These are phyloP conservation scores for Dinoponera quadriceps DNA, from an alignment of 1,140 invertebrate species.

Conservation along the genomic window DNA sequence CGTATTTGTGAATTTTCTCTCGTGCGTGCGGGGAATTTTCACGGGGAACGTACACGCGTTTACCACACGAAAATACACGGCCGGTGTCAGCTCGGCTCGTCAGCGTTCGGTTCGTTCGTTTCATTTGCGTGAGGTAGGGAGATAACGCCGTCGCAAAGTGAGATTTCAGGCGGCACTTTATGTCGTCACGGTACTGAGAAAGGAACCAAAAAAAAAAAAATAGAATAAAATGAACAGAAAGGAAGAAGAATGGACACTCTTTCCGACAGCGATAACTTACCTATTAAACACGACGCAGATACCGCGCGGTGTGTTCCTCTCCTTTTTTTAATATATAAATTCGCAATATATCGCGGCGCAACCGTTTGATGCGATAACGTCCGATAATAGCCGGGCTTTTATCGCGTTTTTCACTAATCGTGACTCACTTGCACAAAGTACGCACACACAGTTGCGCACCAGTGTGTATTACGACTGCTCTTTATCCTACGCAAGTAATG, in stretches of 20 bases:
- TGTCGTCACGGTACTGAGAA: constrained; percentile 14
- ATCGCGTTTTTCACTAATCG: constrained; percentile 35
- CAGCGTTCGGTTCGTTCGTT: background rate
- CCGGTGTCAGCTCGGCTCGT: constrained; percentile 1
- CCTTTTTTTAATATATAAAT: constrained; percentile 20
- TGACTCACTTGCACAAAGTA: constrained; percentile 52
- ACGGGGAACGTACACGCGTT: background rate
- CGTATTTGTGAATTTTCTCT: background rate
- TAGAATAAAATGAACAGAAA: too few species aligned
- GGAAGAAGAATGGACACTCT: too few species aligned
- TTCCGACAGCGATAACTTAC: constrained; percentile 59
- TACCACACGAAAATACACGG: background rate
- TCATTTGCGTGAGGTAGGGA: constrained; percentile 18
- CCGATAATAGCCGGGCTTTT: constrained; percentile 25
- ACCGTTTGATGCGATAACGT: constrained; percentile 26
- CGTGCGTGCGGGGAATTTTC: background rate
- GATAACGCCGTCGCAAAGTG: constrained; percentile 13
- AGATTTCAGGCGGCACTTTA: background rate
- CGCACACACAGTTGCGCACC: background rate
- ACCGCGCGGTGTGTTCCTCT: background rate
- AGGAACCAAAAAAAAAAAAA: background rate
- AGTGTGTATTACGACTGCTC: constrained; percentile 31
- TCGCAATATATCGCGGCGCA: background rate
- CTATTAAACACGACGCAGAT: constrained; percentile 28
- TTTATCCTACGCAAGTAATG: constrained; percentile 25